phyloP scores from a whole-genome alignment of 30 jellyfish, hydroid and myxozoan genomes.

The Catostylus mosaicus region DNA sequence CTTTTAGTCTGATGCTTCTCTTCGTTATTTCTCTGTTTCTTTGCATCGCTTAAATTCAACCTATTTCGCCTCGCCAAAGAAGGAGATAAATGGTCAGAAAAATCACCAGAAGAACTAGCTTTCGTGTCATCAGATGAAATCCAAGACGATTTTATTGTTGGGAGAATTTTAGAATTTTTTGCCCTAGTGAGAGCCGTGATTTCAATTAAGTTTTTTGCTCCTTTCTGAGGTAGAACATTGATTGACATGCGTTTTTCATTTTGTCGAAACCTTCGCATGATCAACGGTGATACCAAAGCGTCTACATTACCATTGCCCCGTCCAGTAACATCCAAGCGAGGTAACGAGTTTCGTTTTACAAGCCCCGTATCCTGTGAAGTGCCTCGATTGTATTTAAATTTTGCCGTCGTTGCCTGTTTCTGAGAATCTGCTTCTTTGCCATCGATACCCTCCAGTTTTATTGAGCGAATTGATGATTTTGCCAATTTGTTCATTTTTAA shows the following conservation, averaged over 20 bases:
- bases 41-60: background rate
- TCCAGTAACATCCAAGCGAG: background rate
- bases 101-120: no score
- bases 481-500: background rate
- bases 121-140: background rate
- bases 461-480: background rate
- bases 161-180: background rate
- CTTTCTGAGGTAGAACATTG: background rate
- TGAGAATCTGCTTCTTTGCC: background rate
- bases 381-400: background rate
- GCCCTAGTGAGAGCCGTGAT: background rate
- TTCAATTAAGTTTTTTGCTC: slow-evolving; percentile 3
- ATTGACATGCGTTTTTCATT: background rate
- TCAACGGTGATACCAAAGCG: slow-evolving; percentile 23
- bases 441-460: background rate
- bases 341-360: background rate
- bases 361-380: background rate
- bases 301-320: background rate
- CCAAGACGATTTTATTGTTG: background rate
- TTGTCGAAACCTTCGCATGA: slow-evolving; percentile 7
- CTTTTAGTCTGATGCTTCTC: background rate
- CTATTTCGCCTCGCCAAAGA: background rate
- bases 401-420: background rate
- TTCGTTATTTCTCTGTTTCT: background rate
- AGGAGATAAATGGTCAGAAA: background rate